Evolutionary conservation across 1,140 invertebrate genomes (phyloP).

Genomic region (Pomacea maculata): DNA sequence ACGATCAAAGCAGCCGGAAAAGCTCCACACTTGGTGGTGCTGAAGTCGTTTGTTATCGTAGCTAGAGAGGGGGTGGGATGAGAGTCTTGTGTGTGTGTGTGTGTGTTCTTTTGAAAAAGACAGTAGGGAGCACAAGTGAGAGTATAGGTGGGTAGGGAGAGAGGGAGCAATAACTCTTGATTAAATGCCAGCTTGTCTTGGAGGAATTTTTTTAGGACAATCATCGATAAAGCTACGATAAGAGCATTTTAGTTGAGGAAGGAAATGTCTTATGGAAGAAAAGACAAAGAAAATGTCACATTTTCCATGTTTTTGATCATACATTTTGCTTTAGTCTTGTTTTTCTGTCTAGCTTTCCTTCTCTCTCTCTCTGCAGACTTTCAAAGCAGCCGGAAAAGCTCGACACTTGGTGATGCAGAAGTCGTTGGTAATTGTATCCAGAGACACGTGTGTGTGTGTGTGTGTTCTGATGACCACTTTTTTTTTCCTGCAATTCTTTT

Average conservation of each 20-base stretch:
- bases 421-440: background rate
- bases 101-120: background rate
- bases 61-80: background rate
- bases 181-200: no score
- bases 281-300: no score
- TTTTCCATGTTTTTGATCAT: no score
- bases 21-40: background rate
- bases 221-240: no score
- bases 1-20: background rate
- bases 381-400: background rate
- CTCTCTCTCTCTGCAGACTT: background rate
- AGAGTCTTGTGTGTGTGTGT: constrained; percentile 1
- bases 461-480: background rate
- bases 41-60: background rate
- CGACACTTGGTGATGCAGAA: no score
- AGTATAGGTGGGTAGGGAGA: background rate
- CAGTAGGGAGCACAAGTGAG: background rate
- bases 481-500: background rate
- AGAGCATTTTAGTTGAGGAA: no score
- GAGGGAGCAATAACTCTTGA: no score
- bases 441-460: constrained; percentile 7
- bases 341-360: no score
- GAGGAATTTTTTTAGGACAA: no score
- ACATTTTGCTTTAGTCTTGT: no score
- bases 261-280: no score